Conservation (phyloP, 2,797 vertebrate genomes). For the Pantherophis alleghaniensis region DNA sequence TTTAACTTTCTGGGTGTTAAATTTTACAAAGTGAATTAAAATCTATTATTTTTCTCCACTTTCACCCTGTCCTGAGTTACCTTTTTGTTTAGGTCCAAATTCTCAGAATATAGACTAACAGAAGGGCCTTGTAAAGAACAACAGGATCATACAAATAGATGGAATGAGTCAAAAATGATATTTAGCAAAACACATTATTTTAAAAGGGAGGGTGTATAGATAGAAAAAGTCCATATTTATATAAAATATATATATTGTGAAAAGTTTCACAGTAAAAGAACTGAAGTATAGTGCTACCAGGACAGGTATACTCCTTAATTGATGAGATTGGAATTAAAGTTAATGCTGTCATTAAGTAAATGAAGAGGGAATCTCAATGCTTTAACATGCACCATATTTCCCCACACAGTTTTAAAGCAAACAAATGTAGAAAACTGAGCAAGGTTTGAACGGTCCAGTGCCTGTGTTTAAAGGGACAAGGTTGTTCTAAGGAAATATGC, state of each 20-base stretch:
- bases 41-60: not conserved
- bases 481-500: accelerated
- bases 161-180: not conserved
- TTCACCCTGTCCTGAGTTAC: not conserved
- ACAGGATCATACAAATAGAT: not conserved
- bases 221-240: not conserved
- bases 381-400: not conserved
- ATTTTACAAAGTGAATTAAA: not conserved
- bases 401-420: slow-evolving; percentile 1
- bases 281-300: not conserved
- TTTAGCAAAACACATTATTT: not conserved
- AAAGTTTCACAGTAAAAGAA: not conserved
- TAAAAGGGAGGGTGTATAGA: not conserved
- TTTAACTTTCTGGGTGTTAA: not conserved
- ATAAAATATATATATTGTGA: not conserved
- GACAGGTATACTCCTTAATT: not conserved
- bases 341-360: not conserved
- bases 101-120: not conserved
- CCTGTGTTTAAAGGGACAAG: not conserved
- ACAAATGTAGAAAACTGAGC: not conserved
- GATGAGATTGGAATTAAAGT: not conserved
- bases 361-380: not conserved
- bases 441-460: not conserved
- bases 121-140: not conserved
- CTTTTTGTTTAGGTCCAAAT: not conserved